Percentiles rank a stretch among this genome's conserved stretches.
phyloP scores from a whole-genome alignment of 2,888 invertebrate genomes.

The Chrysodeixis includens region DNA sequence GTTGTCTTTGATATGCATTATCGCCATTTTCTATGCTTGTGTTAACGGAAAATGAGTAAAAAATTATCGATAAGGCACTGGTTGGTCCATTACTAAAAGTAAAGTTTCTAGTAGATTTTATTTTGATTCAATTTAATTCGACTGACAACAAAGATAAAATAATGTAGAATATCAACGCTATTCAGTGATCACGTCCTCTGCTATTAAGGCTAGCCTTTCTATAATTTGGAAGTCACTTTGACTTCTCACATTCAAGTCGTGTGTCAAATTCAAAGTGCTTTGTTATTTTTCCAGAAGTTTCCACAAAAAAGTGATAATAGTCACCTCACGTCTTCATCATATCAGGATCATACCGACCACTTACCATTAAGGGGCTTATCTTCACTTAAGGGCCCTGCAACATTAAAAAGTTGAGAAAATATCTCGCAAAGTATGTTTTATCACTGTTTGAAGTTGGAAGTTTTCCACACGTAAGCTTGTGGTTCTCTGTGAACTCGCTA shows the following conservation, averaged over 20 bases:
- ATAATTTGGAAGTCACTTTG: slow-evolving; percentile 18
- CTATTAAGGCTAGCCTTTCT: slow-evolving; percentile 21
- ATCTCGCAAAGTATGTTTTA: slow-evolving; percentile 83
- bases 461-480: slow-evolving; percentile 77
- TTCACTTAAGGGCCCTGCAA: slow-evolving; percentile 77
- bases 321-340: slow-evolving; percentile 59
- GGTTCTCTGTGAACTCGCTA: slow-evolving; percentile 73
- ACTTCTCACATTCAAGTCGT: slow-evolving; percentile 40
- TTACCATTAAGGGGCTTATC: slow-evolving; percentile 79
- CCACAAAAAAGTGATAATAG: slow-evolving; percentile 32
- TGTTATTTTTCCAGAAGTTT: slow-evolving; percentile 36
- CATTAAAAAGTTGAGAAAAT: slow-evolving; percentile 83
- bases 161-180: background rate
- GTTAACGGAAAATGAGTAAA: too few relatives aligned
- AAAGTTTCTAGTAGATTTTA: too few relatives aligned
- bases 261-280: slow-evolving; percentile 34
- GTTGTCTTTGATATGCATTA: too few relatives aligned
- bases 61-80: too few relatives aligned
- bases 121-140: background rate
- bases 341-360: slow-evolving; percentile 64
- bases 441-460: slow-evolving; percentile 80
- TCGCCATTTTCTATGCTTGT: too few relatives aligned
- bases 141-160: background rate
- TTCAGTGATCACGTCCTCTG: slow-evolving; percentile 9
- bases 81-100: too few relatives aligned